A percentile compares a stretch with the other conserved stretches of the same genome.
Evolutionary conservation across 1,140 invertebrate species (phyloP).

Genomic region (Drosophila gunungcola): DNA sequence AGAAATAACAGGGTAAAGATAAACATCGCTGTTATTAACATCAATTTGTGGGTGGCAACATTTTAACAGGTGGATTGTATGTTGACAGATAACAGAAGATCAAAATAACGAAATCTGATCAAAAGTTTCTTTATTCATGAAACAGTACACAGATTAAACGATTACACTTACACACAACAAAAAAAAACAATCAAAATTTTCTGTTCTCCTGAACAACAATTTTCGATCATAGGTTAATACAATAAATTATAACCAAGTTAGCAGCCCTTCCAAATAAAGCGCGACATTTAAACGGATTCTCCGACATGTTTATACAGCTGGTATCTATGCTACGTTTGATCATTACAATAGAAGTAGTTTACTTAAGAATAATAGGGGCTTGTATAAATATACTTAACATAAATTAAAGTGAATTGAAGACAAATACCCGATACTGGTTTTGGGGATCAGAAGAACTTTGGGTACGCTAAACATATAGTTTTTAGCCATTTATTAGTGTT

Average conservation of each 20-base stretch:
- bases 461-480: conserved; percentile 45
- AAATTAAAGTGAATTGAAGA: not conserved
- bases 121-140: conserved; percentile 11
- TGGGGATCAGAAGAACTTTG: not conserved
- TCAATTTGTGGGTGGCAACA: not conserved
- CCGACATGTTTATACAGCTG: conserved; percentile 5
- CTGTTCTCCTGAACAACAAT: conserved; percentile 2
- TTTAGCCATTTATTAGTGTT: conserved; percentile 79
- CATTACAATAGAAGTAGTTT: conserved; percentile 6
- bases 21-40: conserved; percentile 5
- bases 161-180: conserved; percentile 7
- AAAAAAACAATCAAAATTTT: conserved; percentile 12
- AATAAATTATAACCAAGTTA: conserved; percentile 14
- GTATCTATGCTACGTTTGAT: conserved; percentile 4
- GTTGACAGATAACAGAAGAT: not conserved
- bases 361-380: conserved; percentile 1
- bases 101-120: not conserved
- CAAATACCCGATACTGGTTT: not conserved
- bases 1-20: not conserved
- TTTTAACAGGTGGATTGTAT: conserved; percentile 4
- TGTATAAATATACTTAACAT: conserved; percentile 5
- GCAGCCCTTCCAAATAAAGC: conserved; percentile 5
- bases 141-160: conserved; percentile 9
- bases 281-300: conserved; percentile 6
- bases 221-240: conserved; percentile 9